A percentile compares a stretch with the other conserved stretches of the same genome.
These are phyloP conservation scores for Corynorhinus townsendii DNA, from an alignment of 2,113 vertebrate species.

Conservation along the genomic window DNA sequence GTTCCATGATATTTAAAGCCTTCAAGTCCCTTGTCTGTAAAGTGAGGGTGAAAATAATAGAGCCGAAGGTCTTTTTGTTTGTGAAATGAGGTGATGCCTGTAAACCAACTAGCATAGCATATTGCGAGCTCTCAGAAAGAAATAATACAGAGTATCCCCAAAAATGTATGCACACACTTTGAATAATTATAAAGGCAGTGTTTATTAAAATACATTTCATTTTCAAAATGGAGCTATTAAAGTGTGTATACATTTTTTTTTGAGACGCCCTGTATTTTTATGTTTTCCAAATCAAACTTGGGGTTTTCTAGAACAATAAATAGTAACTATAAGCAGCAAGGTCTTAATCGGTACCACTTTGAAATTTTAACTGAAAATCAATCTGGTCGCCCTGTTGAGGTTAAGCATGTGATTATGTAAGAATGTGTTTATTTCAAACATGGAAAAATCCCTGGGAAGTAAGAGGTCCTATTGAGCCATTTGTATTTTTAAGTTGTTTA, in stretches of 20 bases:
- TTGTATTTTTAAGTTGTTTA: slow-evolving; percentile 22
- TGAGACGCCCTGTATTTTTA: neutral
- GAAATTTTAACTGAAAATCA: slow-evolving; percentile 47
- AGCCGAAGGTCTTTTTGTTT: neutral
- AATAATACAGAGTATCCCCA: neutral
- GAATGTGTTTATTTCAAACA: neutral
- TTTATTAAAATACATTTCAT: too few species aligned
- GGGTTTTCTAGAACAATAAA: slow-evolving; percentile 18
- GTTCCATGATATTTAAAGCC: neutral
- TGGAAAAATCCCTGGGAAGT: neutral
- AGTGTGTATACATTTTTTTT: too few species aligned
- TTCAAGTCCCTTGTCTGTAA: neutral
- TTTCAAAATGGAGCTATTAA: too few species aligned
- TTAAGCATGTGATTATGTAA: slow-evolving; percentile 35
- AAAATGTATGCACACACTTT: too few species aligned
- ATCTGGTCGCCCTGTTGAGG: neutral
- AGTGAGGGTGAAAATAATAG: neutral
- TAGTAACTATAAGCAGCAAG: neutral
- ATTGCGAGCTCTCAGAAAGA: neutral
- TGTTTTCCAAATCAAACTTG: slow-evolving; percentile 14
- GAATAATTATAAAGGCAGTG: too few species aligned
- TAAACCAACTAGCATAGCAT: neutral
- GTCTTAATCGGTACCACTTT: neutral
- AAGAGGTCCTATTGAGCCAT: neutral
- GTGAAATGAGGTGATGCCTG: neutral